Base-by-base conservation (phyloP, 2,888 invertebrate genomes). In the Cantharis lateralis region DNA sequence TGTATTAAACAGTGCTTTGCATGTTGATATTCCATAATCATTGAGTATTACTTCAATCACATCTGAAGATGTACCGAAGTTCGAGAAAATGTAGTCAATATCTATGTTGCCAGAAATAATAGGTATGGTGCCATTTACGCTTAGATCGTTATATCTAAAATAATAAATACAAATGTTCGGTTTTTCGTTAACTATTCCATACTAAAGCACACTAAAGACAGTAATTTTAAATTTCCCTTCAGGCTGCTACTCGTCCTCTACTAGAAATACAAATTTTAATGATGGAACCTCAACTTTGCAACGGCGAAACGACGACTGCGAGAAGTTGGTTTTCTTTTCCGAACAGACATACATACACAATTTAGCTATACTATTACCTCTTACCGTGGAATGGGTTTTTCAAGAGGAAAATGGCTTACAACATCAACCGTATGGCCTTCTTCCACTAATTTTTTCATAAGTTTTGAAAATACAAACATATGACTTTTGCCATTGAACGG, bases 381-480 rank as follows among this genome's bases (percentile, higher is more conserved):
- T 71, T 74, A 77, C 77, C 15, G 13, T 28, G 28, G 15, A 15
- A 69, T 71, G 3, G 61, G n/a, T 0, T 4, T 0, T 83, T 73
- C 9, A 28, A 13, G 5, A 77, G 18, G 66, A 74, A 74, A 48
- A 9, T n/a, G 13, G 5, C n/a, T n/a, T 74, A 16, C 15, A 77
- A 64, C 13, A 89, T 32, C 87, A 28, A 89, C 71, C 0, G 87
- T 88, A 81, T 32, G 32, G 5, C 32, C 32, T 5, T 32, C 32
- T 13, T 32, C n/a, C n/a, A n/a, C 32, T 1, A 32, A n/a, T 32
- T 32, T n/a, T 32, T 90, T 90, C 28, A 89, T 85, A 7, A 91
- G 79, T 13, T 92, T 88, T 75, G 92, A 89, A 0, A 81, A 66
- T 83, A 91, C 91, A 11, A 84, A 87, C 88, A 92, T 89, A 9